Base-by-base conservation (phyloP, 1,140 invertebrate genomes). In the Eriocheir sinensis region DNA sequence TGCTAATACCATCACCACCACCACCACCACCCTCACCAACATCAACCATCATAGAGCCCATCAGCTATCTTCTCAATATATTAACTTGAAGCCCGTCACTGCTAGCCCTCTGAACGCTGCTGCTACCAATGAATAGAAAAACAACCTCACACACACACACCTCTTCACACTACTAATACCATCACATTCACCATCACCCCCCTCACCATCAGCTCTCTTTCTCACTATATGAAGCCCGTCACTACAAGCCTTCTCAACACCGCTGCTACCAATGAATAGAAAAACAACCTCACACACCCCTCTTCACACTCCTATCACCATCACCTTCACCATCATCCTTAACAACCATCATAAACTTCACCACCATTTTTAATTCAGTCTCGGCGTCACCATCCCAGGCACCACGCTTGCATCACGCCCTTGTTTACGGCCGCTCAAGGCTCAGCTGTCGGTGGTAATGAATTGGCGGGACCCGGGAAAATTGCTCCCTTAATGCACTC, bases 371-470 rank as follows among this genome's bases (percentile, higher is more conserved):
- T 72, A 72, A n/a, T 72, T 72, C 27, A n/a, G 27, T 21, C 60
- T 21, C 21, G n/a, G 60, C 60, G 60, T 72, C 21, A n/a, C 60
- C n/a, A 72, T 72, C 60, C 21, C 60, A n/a, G 21, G n/a, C 60
- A 72, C 60, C 27, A 72, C n/a, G 60, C 21, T n/a, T 72, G 60
- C 60, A 72, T 72, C 60, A 72, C 60, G 21, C 6, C 6, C 60
- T 72, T 72, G 60, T 72, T 72, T 72, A 72, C 60, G 60, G 60
- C 60, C 6, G 60, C 60, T 72, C 60, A 72, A n/a, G 27, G 27
- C 60, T 72, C 60, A n/a, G 60, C 21, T 72, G 60, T 72, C 60
- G 60, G 60, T n/a, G 60, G 60, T 72, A 72, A 72, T 72, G 60
- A 72, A 72, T 72, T 72, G 60, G 21, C 8, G 60, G 60, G 27